Evolutionary conservation across 2,888 invertebrate species (phyloP).

Genomic region (Coelopa pilipes): DNA sequence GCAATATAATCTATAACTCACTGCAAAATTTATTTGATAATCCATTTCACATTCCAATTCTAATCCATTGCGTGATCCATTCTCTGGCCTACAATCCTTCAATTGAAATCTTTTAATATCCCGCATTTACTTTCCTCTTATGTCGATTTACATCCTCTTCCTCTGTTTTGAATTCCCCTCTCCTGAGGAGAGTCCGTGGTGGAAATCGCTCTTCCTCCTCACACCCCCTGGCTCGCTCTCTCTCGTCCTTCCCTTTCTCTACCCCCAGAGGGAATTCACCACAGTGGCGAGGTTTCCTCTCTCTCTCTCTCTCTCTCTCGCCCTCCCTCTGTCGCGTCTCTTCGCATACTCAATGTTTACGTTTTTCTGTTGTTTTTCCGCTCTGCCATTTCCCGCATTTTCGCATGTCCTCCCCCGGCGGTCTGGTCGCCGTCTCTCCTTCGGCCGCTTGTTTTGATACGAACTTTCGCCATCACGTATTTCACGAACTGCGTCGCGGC

Average conservation of each 20-base stretch:
- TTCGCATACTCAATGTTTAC: background rate
- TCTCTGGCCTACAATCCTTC: background rate
- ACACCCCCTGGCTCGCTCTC: background rate
- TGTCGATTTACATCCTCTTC: background rate
- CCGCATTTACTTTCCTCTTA: background rate
- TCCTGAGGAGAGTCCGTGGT: no score
- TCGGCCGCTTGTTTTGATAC: conserved; percentile 33
- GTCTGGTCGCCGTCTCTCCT: background rate
- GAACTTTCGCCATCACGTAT: conserved; percentile 33
- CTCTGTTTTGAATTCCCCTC: background rate
- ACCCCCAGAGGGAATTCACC: background rate
- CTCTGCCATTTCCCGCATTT: background rate
- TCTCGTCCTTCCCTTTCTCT: conserved; percentile 30
- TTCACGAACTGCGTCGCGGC: background rate
- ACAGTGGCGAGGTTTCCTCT: background rate
- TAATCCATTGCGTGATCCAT: background rate
- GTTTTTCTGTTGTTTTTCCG: conserved; percentile 15
- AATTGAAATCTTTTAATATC: background rate
- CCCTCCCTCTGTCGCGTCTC: background rate
- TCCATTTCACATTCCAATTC: no score
- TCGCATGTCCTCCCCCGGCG: background rate
- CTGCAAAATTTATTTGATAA: no score
- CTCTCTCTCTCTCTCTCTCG: background rate
- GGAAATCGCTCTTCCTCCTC: background rate
- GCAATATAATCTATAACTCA: no score